phyloP scores from a whole-genome alignment of 2,113 vertebrate genomes.

The Piliocolobus tephrosceles region DNA sequence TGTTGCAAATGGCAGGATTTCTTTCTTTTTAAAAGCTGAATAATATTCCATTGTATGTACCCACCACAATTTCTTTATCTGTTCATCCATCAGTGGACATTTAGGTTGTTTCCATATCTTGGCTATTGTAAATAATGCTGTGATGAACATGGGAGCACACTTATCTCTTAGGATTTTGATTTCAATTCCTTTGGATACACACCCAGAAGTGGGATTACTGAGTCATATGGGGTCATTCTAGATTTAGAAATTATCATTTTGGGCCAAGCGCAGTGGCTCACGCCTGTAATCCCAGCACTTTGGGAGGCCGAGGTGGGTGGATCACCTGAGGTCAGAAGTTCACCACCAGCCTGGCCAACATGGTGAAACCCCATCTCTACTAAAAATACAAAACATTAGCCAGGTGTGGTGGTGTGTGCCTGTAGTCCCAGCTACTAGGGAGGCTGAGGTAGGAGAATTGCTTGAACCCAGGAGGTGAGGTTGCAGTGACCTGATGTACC shows the following conservation, averaged over 20 bases:
- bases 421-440: too few relatives aligned
- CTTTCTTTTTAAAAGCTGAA: not conserved
- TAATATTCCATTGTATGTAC: not conserved
- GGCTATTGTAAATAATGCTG: not conserved
- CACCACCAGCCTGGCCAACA: too few relatives aligned
- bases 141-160: not conserved
- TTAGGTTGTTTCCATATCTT: not conserved
- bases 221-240: not conserved
- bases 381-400: too few relatives aligned
- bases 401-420: accelerated
- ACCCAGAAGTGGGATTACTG: not conserved
- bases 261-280: too few relatives aligned
- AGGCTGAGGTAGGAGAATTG: too few relatives aligned
- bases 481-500: too few relatives aligned
- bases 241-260: not conserved
- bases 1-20: not conserved
- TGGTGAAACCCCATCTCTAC: too few relatives aligned
- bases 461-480: too few relatives aligned
- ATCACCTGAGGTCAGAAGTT: too few relatives aligned
- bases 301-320: too few relatives aligned
- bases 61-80: not conserved
- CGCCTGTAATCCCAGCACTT: too few relatives aligned
- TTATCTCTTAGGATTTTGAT: not conserved
- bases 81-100: not conserved
- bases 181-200: not conserved